Conservation (phyloP, 2,888 invertebrate species). For the Acleris cristana region DNA sequence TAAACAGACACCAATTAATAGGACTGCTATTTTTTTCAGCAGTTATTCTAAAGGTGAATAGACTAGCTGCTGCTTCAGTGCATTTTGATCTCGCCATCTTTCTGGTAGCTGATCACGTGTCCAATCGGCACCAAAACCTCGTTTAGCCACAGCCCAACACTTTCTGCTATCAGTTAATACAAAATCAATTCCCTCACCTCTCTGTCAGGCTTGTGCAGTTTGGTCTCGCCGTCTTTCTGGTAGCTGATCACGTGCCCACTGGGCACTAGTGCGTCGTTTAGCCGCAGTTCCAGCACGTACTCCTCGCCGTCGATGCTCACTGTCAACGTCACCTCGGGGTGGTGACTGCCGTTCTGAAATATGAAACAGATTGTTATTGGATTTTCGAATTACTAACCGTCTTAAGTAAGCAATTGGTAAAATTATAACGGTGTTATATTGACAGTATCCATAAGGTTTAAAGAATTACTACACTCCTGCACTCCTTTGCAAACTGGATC, state of each 20-base stretch:
- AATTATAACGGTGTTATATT: no score
- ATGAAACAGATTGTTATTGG: not conserved
- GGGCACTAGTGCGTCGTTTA: slow-evolving; percentile 89
- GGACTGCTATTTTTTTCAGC: no score
- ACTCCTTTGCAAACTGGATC: no score
- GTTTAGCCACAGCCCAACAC: slow-evolving; percentile 87
- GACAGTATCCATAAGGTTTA: no score
- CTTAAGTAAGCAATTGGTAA: no score
- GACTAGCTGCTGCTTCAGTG: slow-evolving; percentile 34
- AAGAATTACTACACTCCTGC: no score
- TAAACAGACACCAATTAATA: no score
- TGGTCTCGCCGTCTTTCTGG: slow-evolving; percentile 81
- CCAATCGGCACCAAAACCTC: slow-evolving; percentile 87
- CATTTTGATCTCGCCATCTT: slow-evolving; percentile 78
- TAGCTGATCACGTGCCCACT: slow-evolving; percentile 86
- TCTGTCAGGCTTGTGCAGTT: slow-evolving; percentile 80
- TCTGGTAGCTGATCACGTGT: slow-evolving; percentile 86
- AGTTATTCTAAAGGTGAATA: no score
- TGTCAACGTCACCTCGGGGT: slow-evolving; percentile 82
- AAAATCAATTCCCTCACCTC: slow-evolving; percentile 64
- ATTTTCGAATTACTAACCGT: no score
- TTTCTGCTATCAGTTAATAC: slow-evolving; percentile 68
- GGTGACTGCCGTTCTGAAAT: slow-evolving; percentile 70
- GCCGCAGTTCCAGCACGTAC: slow-evolving; percentile 87
- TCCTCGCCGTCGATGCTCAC: slow-evolving; percentile 87